These are phyloP conservation scores for Phymastichus coffea DNA, from an alignment of 1,140 invertebrate species.

Conservation along the genomic window DNA sequence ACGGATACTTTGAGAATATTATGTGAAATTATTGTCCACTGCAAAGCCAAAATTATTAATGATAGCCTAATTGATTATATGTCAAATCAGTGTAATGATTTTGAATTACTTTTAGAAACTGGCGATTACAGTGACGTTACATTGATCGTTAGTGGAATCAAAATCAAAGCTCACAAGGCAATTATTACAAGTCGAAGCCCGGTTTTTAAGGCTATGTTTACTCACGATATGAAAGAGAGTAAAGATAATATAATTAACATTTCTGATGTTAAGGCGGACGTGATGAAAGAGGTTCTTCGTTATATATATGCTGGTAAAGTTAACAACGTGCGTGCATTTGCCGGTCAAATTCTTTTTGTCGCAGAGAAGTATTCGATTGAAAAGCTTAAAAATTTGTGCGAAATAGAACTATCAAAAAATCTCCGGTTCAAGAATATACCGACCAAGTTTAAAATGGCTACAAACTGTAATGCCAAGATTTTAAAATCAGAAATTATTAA, in stretches of 20 bases:
- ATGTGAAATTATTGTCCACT: too few species aligned
- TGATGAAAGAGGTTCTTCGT: neutral
- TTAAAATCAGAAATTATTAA: too few species aligned
- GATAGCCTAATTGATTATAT: too few species aligned
- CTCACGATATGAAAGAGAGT: neutral
- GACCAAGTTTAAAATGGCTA: too few species aligned
- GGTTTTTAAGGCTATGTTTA: neutral
- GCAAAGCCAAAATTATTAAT: too few species aligned
- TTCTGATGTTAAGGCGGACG: neutral
- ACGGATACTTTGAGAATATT: too few species aligned
- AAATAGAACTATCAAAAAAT: too few species aligned
- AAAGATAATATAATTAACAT: too few species aligned
- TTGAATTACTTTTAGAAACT: neutral
- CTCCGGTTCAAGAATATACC: too few species aligned
- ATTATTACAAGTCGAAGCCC: neutral
- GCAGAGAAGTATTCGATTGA: neutral
- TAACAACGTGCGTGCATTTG: neutral
- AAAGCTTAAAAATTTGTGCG: neutral
- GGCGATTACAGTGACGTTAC: neutral
- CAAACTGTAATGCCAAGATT: too few species aligned
- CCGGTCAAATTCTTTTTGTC: neutral
- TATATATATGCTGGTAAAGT: neutral
- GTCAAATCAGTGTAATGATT: too few species aligned
- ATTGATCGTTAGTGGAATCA: neutral
- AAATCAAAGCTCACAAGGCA: neutral